Percentiles rank a stretch among this genome's conserved stretches.
phyloP scores from a whole-genome alignment of 2,888 invertebrate genomes.

The Pandemis cinnamomeana region DNA sequence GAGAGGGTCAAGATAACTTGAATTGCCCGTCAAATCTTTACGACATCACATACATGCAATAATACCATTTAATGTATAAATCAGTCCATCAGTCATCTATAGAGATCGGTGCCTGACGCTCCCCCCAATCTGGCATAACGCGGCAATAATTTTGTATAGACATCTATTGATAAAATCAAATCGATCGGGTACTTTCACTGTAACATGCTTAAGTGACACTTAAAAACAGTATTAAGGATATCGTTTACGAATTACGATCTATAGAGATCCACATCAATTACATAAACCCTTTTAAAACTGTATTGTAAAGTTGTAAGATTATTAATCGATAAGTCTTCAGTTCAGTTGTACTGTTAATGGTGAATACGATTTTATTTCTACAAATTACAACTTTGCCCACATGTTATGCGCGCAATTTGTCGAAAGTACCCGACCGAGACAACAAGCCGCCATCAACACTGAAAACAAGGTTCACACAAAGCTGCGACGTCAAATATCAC shows the following conservation, averaged over 20 bases:
- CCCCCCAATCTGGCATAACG: constrained; percentile 41
- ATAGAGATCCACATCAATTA: not conserved
- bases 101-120: constrained; percentile 18
- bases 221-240: too few species aligned
- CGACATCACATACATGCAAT: not conserved
- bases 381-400: too few species aligned
- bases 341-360: too few species aligned
- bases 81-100: constrained; percentile 1
- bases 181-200: constrained; percentile 39
- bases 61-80: not conserved
- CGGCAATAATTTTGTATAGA: constrained; percentile 48
- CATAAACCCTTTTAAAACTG: not conserved
- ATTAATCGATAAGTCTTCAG: too few species aligned
- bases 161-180: constrained; percentile 43
- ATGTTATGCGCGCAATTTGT: not conserved
- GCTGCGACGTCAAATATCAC: constrained; percentile 36
- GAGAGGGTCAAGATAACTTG: not conserved
- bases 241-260: too few species aligned
- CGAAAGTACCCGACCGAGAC: constrained; percentile 18
- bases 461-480: constrained; percentile 15
- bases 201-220: too few species aligned
- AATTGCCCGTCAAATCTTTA: not conserved
- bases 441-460: constrained; percentile 9
- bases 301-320: not conserved
- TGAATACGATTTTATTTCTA: too few species aligned